Base-by-base conservation (phyloP, 2,797 vertebrate species). In the Aulostomus chinensis region DNA sequence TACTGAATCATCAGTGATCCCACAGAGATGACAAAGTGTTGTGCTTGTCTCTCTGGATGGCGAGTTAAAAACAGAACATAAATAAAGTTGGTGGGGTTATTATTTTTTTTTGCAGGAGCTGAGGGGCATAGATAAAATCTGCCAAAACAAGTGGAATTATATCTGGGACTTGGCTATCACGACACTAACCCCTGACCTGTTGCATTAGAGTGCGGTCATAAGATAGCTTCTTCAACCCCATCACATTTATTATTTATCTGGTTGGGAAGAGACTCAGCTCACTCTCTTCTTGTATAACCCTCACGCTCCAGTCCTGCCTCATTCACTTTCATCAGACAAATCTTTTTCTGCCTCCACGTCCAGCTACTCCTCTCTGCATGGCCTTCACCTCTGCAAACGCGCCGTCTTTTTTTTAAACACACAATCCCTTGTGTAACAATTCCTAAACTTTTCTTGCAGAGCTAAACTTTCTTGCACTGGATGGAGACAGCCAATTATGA, bases 201-300 rank as follows among this genome's bases (percentile, higher is more conserved):
- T 62, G 76, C 61, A 67, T 73, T 75, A 74, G 66, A 52, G 43
- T 29, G 61, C 21, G 46, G 67, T 51, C 56, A 49, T 49, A 52
- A 56, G 55, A 65, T 53, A 68, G 54, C 57, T 25, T 39, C 45
- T 46, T 72, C 62, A 63, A 76, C 40, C 51, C 63, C 63, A 58
- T 76, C 52, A 52, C 72, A 81, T 85, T 52, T 81, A 85, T 77
- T 72, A 86, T 84, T 81, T 46, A 88, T 73, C 60, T 37, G 28
- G 64, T 66, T 56, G 60, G 69, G 74, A 67, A 74, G 47, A 60
- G n/a, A 34, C 54, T 63, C 33, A 36, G 25, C 31, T 43, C 39
- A 40, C 58, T 70, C 50, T 34, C 56, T 28, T 39, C 53, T 52
- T 41, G 46, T 59, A 32, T 48, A 63, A 63, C 50, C 57, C 41